Evolutionary conservation across 2,113 vertebrate genomes (phyloP).

Genomic region (Xenopus borealis): DNA sequence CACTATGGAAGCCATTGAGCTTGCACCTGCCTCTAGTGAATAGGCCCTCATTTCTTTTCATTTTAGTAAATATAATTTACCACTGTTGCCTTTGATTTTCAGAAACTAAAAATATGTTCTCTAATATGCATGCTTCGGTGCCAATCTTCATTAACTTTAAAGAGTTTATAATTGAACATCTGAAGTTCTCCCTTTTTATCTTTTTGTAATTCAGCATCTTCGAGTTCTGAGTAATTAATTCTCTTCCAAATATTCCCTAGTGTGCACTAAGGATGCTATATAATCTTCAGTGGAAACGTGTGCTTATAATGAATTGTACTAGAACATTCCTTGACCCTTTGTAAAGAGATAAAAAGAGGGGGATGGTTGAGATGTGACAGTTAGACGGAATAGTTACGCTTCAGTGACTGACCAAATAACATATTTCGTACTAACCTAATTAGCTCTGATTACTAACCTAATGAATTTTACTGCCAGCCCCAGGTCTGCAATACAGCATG

Average conservation of each 20-base stretch:
- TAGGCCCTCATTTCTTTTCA: no score
- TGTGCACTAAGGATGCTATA: neutral
- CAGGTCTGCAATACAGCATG: slow-evolving; percentile 93
- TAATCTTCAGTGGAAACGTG: neutral
- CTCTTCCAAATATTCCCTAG: slow-evolving; percentile 1
- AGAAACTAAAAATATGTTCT: no score
- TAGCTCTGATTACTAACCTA: slow-evolving; percentile 71
- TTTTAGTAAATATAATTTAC: no score
- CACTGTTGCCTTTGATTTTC: no score
- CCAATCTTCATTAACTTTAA: no score
- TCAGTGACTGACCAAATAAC: slow-evolving; percentile 32
- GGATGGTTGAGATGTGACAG: neutral
- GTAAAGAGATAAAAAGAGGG: slow-evolving; percentile 10
- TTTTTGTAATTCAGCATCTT: neutral
- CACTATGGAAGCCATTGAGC: no score
- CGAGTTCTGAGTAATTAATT: slow-evolving; percentile 1
- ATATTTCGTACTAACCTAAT: slow-evolving; percentile 25
- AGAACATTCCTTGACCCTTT: neutral
- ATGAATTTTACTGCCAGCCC: slow-evolving; percentile 96
- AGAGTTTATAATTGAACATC: no score
- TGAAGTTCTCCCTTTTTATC: slow-evolving; percentile 3
- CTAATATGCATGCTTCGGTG: no score
- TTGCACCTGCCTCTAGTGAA: no score
- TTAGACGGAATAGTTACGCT: slow-evolving; percentile 1
- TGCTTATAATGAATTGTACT: neutral